Percentiles rank a stretch among this genome's conserved stretches.
phyloP scores from a whole-genome alignment of 2,797 vertebrate species.

The Betta splendens region DNA sequence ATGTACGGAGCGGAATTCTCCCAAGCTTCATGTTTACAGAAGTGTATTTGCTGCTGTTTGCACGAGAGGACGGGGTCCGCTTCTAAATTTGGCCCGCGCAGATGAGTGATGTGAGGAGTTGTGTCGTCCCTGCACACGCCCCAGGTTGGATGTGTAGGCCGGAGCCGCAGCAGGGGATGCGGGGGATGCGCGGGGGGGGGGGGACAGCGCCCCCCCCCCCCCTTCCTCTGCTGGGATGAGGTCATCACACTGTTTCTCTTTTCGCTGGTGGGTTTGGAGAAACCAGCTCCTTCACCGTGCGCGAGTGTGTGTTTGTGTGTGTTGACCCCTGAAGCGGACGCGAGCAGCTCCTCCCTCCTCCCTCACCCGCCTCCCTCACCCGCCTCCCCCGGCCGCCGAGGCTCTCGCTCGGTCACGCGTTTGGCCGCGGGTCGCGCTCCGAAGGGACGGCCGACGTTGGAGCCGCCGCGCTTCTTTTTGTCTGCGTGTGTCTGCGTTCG shows the following conservation, averaged over 20 bases:
- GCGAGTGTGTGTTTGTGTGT: background rate
- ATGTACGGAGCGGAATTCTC: too few species aligned
- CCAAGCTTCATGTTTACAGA: slow-evolving; percentile 11
- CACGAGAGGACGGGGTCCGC: slow-evolving; percentile 5
- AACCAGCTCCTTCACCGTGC: background rate
- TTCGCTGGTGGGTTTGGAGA: slow-evolving; percentile 30
- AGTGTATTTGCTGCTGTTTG: slow-evolving; percentile 20
- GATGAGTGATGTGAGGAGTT: slow-evolving; percentile 66
- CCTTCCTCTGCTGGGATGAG: slow-evolving; percentile 48
- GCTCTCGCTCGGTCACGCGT: slow-evolving; percentile 64
- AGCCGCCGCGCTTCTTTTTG: slow-evolving; percentile 50
- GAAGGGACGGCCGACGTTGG: slow-evolving; percentile 72
- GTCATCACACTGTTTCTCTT: slow-evolving; percentile 61
- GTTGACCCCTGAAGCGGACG: slow-evolving; percentile 4
- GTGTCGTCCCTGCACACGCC: slow-evolving; percentile 63
- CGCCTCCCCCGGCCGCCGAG: slow-evolving; percentile 63
- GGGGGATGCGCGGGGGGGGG: too few species aligned
- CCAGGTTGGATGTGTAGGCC: slow-evolving; percentile 61
- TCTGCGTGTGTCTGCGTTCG: slow-evolving; percentile 25
- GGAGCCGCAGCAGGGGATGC: slow-evolving; percentile 31
- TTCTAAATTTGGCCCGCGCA: slow-evolving; percentile 50
- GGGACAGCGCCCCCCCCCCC: slow-evolving; percentile 40
- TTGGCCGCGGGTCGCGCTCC: slow-evolving; percentile 64
- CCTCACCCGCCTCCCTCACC: slow-evolving; percentile 34
- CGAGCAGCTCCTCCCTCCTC: slow-evolving; percentile 10